A percentile compares a stretch with the other conserved stretches of the same genome.
Evolutionary conservation across 1,140 invertebrate genomes (phyloP).

Genomic region (Dendrolimus punctatus): DNA sequence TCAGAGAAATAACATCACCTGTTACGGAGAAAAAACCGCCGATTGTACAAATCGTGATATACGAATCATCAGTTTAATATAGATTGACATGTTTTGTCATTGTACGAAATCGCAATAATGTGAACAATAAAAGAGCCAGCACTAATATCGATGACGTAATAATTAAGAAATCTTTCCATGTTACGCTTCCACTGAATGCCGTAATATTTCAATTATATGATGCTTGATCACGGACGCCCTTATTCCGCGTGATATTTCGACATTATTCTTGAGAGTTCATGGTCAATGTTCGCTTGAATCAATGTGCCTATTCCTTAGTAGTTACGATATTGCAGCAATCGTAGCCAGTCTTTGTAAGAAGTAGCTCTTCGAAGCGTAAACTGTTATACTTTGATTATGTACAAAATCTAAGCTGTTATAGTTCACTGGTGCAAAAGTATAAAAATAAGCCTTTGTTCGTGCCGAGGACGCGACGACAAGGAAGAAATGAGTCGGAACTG

Average conservation of each 20-base stretch:
- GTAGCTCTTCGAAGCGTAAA: too few species aligned
- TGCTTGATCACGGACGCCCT: constrained; percentile 10
- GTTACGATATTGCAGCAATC: too few species aligned
- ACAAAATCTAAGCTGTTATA: too few species aligned
- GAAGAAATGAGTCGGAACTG: too few species aligned
- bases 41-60: constrained; percentile 88
- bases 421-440: too few species aligned
- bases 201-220: constrained; percentile 11
- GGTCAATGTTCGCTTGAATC: constrained; percentile 10
- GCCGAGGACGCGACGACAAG: too few species aligned
- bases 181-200: constrained; percentile 1
- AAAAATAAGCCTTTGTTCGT: too few species aligned
- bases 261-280: constrained; percentile 18
- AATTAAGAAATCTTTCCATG: neutral
- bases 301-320: neutral
- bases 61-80: constrained; percentile 82
- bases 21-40: constrained; percentile 73
- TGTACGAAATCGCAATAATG: too few species aligned
- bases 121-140: neutral
- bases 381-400: too few species aligned
- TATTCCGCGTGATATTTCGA: constrained; percentile 15
- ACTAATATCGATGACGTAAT: constrained; percentile 4
- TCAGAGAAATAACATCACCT: constrained; percentile 77
- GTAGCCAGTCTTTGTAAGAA: too few species aligned
- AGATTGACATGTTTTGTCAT: too few species aligned